phyloP scores from a whole-genome alignment of 2,888 invertebrate genomes.

The Cryptocheilus praepositus region DNA sequence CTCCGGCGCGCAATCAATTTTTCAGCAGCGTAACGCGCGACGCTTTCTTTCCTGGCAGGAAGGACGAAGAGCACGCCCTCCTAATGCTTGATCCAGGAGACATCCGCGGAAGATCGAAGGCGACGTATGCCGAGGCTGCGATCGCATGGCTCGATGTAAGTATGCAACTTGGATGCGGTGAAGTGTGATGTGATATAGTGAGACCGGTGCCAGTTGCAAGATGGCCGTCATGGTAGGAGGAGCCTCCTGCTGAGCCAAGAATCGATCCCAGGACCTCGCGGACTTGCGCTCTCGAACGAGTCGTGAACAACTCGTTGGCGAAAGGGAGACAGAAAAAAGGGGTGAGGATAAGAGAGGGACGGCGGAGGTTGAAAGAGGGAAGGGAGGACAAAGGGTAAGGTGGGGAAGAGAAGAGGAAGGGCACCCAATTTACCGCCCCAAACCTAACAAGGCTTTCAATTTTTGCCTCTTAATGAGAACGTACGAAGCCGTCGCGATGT shows the following conservation, averaged over 20 bases:
- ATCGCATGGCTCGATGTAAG: constrained; percentile 53
- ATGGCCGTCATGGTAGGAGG: constrained; percentile 75
- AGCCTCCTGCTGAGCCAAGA: constrained; percentile 71
- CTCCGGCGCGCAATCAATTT: too few species aligned
- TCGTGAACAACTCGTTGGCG: constrained; percentile 54
- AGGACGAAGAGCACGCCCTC: too few species aligned
- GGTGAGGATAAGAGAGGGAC: constrained; percentile 1
- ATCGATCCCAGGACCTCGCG: constrained; percentile 72
- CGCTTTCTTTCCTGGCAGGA: too few species aligned
- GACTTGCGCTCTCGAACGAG: constrained; percentile 64
- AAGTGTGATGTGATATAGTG: constrained; percentile 73
- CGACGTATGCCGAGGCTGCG: constrained; percentile 39
- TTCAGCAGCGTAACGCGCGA: too few species aligned
- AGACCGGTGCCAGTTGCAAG: constrained; percentile 70
- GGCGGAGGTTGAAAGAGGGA: constrained; percentile 2
- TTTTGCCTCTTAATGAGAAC: constrained; percentile 60
- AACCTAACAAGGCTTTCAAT: constrained; percentile 55
- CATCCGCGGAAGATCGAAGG: constrained; percentile 10
- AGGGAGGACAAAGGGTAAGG: constrained; percentile 29
- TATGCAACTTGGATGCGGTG: constrained; percentile 66
- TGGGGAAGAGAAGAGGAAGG: constrained; percentile 25
- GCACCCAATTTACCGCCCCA: constrained; percentile 58
- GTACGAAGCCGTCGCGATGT: constrained; percentile 44
- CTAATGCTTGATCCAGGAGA: constrained; percentile 5
- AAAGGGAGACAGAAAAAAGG: constrained; percentile 42